Percentiles rank a stretch among this genome's conserved stretches.
Conservation (phyloP, 2,113 vertebrate genomes). For the Oophaga pumilio region DNA sequence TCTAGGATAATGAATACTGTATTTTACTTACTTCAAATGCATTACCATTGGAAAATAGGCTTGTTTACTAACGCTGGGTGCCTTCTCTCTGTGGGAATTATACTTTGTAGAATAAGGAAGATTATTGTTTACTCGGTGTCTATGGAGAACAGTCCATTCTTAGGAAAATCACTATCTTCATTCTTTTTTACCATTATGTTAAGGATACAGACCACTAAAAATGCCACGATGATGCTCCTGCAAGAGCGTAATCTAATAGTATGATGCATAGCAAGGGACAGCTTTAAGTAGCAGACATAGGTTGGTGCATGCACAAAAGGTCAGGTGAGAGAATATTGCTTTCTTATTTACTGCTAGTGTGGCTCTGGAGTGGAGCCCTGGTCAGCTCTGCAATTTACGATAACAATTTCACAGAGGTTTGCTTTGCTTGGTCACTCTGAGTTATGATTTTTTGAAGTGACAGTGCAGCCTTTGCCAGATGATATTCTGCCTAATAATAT, state of each 20-base stretch:
- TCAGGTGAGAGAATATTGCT: conserved; percentile 60
- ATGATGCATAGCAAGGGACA: conserved; percentile 53
- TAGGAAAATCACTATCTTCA: neutral
- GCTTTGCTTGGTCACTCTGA: conserved; percentile 72
- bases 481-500: conserved; percentile 49
- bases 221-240: neutral
- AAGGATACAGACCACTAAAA: neutral
- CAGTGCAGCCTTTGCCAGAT: conserved; percentile 59
- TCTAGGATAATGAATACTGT: conserved; percentile 7
- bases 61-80: conserved; percentile 8
- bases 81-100: conserved; percentile 11
- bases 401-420: conserved; percentile 75
- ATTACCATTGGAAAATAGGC: conserved; percentile 21
- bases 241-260: neutral
- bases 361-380: conserved; percentile 65
- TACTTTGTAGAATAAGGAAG: neutral
- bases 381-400: conserved; percentile 79
- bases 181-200: neutral
- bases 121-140: conserved; percentile 37
- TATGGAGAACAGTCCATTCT: neutral
- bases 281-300: conserved; percentile 60
- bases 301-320: conserved; percentile 63
- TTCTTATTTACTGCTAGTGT: conserved; percentile 85
- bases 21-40: conserved; percentile 28
- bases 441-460: conserved; percentile 69